phyloP scores from a whole-genome alignment of 2,113 vertebrate species.

The Struthio camelus region DNA sequence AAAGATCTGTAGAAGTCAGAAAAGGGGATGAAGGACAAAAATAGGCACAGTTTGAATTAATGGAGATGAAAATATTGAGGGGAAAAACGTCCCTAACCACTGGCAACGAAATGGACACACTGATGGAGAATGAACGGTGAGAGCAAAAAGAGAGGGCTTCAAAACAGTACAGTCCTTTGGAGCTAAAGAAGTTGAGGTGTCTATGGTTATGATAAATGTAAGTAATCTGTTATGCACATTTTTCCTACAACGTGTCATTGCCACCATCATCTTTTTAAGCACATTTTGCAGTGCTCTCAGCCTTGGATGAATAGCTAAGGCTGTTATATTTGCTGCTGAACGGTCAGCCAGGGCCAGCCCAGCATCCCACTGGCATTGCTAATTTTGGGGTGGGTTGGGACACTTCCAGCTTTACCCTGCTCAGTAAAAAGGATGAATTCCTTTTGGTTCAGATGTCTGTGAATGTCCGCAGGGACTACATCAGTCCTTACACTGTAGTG shows the following conservation, averaged over 20 bases:
- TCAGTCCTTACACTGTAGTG: not conserved
- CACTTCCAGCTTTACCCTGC: not conserved
- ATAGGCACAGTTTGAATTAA: not conserved
- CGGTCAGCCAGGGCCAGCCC: not conserved
- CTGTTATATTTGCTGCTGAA: not conserved
- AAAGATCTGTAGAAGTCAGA: slow-evolving; percentile 51
- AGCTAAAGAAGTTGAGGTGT: not conserved
- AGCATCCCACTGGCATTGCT: not conserved
- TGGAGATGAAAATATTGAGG: not conserved
- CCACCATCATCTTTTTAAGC: not conserved
- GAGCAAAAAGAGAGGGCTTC: not conserved
- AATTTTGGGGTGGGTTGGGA: not conserved
- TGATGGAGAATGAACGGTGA: not conserved
- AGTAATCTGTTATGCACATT: not conserved
- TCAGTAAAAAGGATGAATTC: not conserved
- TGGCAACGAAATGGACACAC: not conserved
- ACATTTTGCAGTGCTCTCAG: not conserved
- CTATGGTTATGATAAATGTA: slow-evolving; percentile 39
- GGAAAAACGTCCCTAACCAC: slow-evolving; percentile 5
- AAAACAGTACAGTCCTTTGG: not conserved
- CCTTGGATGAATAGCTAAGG: not conserved
- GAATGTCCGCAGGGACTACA: not conserved
- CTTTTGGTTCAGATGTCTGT: not conserved
- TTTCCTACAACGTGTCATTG: not conserved
- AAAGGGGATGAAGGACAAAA: slow-evolving; percentile 36